phyloP scores from a whole-genome alignment of 2,888 invertebrate genomes.

The Drosophila demipolita region DNA sequence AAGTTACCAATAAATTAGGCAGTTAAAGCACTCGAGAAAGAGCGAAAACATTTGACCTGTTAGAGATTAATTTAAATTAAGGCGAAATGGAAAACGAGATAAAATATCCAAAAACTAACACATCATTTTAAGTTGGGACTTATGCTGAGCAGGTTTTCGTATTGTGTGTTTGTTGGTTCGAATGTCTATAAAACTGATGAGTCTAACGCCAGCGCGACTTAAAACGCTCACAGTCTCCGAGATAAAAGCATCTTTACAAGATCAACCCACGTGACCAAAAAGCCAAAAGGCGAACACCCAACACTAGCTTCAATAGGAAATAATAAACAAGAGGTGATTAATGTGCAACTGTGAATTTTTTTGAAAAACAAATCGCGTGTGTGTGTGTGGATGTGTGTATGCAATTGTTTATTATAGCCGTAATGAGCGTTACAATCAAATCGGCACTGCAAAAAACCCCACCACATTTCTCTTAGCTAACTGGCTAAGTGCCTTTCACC shows the following conservation, averaged over 20 bases:
- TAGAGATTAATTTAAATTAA: constrained; percentile 28
- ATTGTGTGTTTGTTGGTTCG: constrained; percentile 16
- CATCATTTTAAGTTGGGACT: constrained; percentile 6
- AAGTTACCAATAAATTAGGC: background rate
- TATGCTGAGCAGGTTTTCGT: constrained; percentile 44
- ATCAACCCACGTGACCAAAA: constrained; percentile 18
- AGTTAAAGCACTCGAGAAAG: constrained; percentile 2
- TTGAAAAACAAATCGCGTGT: background rate
- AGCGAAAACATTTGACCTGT: background rate
- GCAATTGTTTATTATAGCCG: background rate
- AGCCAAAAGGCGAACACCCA: background rate
- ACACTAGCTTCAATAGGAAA: constrained; percentile 9
- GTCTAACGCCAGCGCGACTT: constrained; percentile 53
- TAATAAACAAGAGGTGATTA: constrained; percentile 46
- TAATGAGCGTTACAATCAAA: constrained; percentile 17
- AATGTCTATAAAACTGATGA: constrained; percentile 59
- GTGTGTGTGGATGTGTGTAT: constrained; percentile 4
- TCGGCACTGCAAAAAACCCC: constrained; percentile 11
- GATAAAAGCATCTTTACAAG: constrained; percentile 45
- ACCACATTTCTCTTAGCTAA: background rate
- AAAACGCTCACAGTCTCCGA: constrained; percentile 46
- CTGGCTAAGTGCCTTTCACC: constrained; percentile 61
- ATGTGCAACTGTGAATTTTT: background rate
- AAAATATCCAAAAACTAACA: constrained; percentile 19
- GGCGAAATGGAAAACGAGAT: constrained; percentile 6